These are phyloP conservation scores for Diarsia brunnea DNA, from an alignment of 2,888 invertebrate genomes.

Conservation along the genomic window DNA sequence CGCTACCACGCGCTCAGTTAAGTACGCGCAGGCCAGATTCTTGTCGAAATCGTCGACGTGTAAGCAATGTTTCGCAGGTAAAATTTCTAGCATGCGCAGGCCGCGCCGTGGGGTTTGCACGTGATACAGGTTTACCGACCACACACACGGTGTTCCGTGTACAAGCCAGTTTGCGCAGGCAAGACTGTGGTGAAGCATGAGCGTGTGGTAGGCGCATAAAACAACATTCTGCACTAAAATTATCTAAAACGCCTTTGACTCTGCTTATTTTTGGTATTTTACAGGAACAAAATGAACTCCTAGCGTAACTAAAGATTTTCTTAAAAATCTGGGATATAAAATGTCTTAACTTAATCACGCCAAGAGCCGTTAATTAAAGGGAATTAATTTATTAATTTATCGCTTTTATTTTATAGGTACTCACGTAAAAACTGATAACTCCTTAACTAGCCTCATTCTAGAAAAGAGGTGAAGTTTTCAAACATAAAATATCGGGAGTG, in stretches of 20 bases:
- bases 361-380: not conserved
- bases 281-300: not conserved
- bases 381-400: not conserved
- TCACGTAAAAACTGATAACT: slow-evolving; percentile 23
- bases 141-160: no score
- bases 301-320: not conserved
- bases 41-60: no score
- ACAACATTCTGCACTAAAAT: no score
- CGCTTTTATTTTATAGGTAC: slow-evolving; percentile 21
- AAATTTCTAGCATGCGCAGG: no score
- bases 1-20: no score
- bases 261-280: not conserved
- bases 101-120: no score
- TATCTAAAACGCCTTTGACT: not conserved
- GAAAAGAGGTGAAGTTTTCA: slow-evolving; percentile 37
- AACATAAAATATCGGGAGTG: slow-evolving; percentile 48
- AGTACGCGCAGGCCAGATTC: no score
- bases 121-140: no score
- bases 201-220: no score
- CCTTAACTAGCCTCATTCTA: slow-evolving; percentile 4
- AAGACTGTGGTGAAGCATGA: no score
- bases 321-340: not conserved
- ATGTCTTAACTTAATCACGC: not conserved
- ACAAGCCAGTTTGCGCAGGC: no score
- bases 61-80: no score